phyloP scores from a whole-genome alignment of 2,113 vertebrate species.

The Carlito syrichta region DNA sequence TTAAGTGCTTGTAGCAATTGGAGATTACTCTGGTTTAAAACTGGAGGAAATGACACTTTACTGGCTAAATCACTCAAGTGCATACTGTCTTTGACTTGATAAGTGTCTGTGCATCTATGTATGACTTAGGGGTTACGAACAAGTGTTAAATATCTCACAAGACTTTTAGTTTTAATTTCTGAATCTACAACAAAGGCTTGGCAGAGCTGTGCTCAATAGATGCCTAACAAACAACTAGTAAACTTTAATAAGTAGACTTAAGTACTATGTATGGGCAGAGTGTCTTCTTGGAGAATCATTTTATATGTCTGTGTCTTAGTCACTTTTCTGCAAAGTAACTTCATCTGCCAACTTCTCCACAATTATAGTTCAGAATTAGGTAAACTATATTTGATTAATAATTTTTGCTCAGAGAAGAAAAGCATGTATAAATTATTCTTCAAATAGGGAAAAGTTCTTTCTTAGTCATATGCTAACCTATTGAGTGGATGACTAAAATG shows the following conservation, averaged over 20 bases:
- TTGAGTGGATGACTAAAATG: not conserved
- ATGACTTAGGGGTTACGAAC: not conserved
- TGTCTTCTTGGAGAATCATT: not conserved
- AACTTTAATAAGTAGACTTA: not conserved
- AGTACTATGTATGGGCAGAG: not conserved
- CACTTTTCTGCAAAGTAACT: not conserved
- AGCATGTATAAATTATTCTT: not conserved
- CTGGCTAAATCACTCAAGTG: not conserved
- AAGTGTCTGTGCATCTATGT: not conserved
- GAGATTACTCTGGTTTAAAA: not conserved
- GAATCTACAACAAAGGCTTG: not conserved
- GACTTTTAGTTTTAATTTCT: constrained; percentile 28
- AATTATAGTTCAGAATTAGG: constrained; percentile 16
- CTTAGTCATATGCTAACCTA: not conserved
- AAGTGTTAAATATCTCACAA: not conserved
- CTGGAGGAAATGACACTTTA: not conserved
- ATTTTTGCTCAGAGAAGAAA: not conserved
- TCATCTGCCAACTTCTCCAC: not conserved
- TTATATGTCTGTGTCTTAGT: not conserved
- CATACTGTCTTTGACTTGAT: not conserved
- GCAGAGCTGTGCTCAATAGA: not conserved
- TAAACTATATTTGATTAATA: not conserved
- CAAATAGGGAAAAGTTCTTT: not conserved
- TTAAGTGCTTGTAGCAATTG: not conserved
- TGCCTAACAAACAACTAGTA: not conserved